These are phyloP conservation scores for Phaonia tiefii DNA, from an alignment of 2,888 invertebrate genomes.

Conservation along the genomic window DNA sequence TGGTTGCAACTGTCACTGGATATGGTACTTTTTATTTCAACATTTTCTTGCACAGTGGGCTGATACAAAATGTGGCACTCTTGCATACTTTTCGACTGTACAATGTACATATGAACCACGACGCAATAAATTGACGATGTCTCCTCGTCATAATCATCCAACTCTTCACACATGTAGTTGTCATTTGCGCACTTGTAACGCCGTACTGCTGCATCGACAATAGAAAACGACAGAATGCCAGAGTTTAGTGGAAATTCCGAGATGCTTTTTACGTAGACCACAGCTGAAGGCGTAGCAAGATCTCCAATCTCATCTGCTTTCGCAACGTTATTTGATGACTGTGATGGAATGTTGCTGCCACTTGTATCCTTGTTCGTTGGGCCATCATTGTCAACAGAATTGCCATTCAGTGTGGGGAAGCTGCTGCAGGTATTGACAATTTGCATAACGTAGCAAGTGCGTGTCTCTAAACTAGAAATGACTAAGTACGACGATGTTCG, in stretches of 20 bases:
- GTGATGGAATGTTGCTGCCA: constrained; percentile 44
- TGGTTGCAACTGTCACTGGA: constrained; percentile 67
- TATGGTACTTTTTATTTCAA: constrained; percentile 73
- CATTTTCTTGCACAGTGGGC: constrained; percentile 78
- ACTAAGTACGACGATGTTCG: constrained; percentile 92
- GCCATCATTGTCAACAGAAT: constrained; percentile 41
- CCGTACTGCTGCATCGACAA: constrained; percentile 87
- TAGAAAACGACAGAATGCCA: constrained; percentile 93
- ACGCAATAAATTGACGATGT: constrained; percentile 82
- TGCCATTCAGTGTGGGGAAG: constrained; percentile 45
- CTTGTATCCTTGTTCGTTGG: constrained; percentile 59
- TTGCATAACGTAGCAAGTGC: constrained; percentile 91
- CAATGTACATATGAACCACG: constrained; percentile 86
- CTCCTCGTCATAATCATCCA: constrained; percentile 83
- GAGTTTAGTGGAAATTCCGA: constrained; percentile 93
- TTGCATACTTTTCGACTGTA: constrained; percentile 94
- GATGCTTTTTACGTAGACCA: constrained; percentile 87
- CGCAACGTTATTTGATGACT: background rate
- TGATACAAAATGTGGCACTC: constrained; percentile 85
- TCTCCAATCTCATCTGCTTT: background rate
- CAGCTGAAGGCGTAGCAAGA: background rate
- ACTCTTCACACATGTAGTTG: constrained; percentile 82
- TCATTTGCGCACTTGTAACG: constrained; percentile 81
- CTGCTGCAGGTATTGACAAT: constrained; percentile 83
- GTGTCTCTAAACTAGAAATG: constrained; percentile 92